Evolutionary conservation across 2,797 vertebrate genomes (phyloP).

Genomic region (Malurus splendens): DNA sequence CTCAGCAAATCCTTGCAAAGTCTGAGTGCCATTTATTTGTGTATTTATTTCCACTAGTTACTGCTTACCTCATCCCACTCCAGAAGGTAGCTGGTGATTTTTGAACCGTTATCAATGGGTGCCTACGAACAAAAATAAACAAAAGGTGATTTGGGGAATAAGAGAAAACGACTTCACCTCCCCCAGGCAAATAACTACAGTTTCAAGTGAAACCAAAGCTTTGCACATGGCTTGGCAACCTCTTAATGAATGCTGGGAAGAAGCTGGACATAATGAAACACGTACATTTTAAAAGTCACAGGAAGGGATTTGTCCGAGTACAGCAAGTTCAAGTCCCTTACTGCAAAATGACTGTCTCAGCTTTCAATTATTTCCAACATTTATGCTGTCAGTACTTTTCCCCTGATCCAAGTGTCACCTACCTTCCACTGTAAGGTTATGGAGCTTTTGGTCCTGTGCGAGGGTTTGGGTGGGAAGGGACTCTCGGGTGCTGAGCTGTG

Average conservation of each 20-base stretch:
- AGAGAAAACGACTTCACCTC: not conserved
- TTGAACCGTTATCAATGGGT: slow-evolving; percentile 93
- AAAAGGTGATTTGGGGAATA: not conserved
- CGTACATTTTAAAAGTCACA: not conserved
- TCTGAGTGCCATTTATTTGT: not conserved
- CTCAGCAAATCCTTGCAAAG: slow-evolving; percentile 18
- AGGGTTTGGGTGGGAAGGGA: slow-evolving; percentile 86
- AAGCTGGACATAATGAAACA: slow-evolving; percentile 17
- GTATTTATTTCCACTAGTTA: not conserved
- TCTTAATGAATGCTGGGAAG: not conserved
- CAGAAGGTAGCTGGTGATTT: slow-evolving; percentile 96
- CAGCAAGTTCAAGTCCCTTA: not conserved
- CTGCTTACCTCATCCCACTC: slow-evolving; percentile 95
- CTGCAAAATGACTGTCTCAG: not conserved
- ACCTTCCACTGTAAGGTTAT: slow-evolving; percentile 97
- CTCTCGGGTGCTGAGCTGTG: slow-evolving; percentile 89
- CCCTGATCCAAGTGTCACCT: not conserved
- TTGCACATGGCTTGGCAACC: slow-evolving; percentile 18
- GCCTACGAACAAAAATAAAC: slow-evolving; percentile 74
- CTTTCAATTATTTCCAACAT: not conserved
- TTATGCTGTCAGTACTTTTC: not conserved
- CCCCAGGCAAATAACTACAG: not conserved
- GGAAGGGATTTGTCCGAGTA: slow-evolving; percentile 1
- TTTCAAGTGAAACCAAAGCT: slow-evolving; percentile 13
- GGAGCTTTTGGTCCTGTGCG: slow-evolving; percentile 89